Percentiles rank a stretch among this genome's conserved stretches.
Conservation (phyloP, 2,888 invertebrate genomes). For the Amphipoea lucens region DNA sequence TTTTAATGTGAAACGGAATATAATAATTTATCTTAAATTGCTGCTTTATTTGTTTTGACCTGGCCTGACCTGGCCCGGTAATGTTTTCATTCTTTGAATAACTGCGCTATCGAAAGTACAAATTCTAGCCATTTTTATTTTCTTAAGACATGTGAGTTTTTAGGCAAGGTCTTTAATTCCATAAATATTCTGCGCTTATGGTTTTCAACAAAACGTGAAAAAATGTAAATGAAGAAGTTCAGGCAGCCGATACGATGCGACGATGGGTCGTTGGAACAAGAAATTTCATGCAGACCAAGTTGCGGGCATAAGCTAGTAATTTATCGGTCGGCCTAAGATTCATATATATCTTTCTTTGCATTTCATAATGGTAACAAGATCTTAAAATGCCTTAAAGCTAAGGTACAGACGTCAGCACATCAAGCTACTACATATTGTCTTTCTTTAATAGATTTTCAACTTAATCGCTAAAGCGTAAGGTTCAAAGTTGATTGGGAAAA, state of each 20-base stretch:
- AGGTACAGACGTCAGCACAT: not conserved
- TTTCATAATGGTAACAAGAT: not conserved
- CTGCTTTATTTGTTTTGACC: conserved; percentile 38
- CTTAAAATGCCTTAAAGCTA: not conserved
- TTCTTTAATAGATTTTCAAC: too few relatives aligned
- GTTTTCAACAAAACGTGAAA: not conserved
- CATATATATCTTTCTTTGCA: not conserved
- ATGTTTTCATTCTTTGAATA: conserved; percentile 39
- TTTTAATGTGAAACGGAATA: conserved; percentile 54
- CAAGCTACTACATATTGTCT: too few relatives aligned
- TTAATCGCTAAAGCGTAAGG: too few relatives aligned
- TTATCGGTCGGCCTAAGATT: too few relatives aligned
- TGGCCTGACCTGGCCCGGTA: conserved; percentile 47
- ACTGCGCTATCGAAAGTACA: conserved; percentile 38
- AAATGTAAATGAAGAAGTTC: too few relatives aligned
- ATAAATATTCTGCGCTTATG: conserved; percentile 14
- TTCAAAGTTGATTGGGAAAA: too few relatives aligned
- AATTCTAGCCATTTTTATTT: conserved; percentile 54
- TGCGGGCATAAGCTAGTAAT: too few relatives aligned
- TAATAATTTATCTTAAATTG: conserved; percentile 34
- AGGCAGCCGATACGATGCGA: too few relatives aligned
- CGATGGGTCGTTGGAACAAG: too few relatives aligned
- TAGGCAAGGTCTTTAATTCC: conserved; percentile 32
- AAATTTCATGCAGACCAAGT: too few relatives aligned
- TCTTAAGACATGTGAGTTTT: conserved; percentile 46